phyloP scores from a whole-genome alignment of 2,797 vertebrate genomes.

The Poecilia wingei region DNA sequence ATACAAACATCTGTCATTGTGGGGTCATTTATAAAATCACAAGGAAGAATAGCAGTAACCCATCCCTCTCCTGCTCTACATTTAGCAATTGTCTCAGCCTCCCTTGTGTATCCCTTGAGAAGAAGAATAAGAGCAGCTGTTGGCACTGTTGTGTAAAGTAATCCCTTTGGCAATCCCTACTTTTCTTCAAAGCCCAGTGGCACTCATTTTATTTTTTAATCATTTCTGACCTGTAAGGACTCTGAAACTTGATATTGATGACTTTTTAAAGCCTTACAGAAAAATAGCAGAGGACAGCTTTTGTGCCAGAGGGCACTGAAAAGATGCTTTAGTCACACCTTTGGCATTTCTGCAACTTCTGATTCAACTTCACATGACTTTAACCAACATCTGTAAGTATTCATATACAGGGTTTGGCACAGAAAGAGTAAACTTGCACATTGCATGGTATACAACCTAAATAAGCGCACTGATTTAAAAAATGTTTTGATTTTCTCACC shows the following conservation, averaged over 20 bases:
- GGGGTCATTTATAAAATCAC: constrained; percentile 18
- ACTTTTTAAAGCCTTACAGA: constrained; percentile 66
- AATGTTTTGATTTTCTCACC: neutral
- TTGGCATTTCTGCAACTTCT: constrained; percentile 44
- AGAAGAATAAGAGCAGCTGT: constrained; percentile 70
- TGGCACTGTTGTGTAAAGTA: constrained; percentile 61
- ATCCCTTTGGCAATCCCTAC: constrained; percentile 57
- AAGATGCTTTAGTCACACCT: constrained; percentile 64
- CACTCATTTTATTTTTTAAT: constrained; percentile 66
- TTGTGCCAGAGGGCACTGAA: constrained; percentile 59
- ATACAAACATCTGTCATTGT: neutral
- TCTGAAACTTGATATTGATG: constrained; percentile 75
- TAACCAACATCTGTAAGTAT: constrained; percentile 20
- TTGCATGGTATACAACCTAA: neutral
- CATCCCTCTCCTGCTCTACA: constrained; percentile 58
- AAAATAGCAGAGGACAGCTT: constrained; percentile 38
- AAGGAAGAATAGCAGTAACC: constrained; percentile 34
- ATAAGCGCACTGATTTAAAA: neutral
- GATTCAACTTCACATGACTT: constrained; percentile 17
- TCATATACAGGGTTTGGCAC: neutral
- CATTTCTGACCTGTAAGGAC: constrained; percentile 69
- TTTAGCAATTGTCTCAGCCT: constrained; percentile 58
- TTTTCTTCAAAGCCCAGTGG: constrained; percentile 68
- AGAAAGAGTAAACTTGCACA: constrained; percentile 3
- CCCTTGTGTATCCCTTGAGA: constrained; percentile 54